Evolutionary conservation across 2,797 vertebrate species (phyloP).

Genomic region (Chromobotia macracanthus): DNA sequence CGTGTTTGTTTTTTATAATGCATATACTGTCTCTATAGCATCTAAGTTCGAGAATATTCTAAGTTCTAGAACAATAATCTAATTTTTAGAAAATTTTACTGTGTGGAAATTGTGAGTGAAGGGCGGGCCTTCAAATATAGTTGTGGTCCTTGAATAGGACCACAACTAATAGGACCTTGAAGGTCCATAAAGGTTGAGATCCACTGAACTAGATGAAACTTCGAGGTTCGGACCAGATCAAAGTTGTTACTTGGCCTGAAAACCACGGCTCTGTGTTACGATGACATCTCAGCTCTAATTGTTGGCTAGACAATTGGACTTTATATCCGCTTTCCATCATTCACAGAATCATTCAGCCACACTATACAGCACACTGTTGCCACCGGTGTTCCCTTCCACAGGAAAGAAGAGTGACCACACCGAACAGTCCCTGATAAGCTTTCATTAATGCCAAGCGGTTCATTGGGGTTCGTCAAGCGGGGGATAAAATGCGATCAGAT

Average conservation of each 20-base stretch:
- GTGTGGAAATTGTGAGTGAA: no score
- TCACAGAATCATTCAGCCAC: constrained; percentile 39
- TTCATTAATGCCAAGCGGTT: constrained; percentile 58
- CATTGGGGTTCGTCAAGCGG: constrained; percentile 49
- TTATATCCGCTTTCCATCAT: constrained; percentile 39
- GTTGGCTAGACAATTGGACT: constrained; percentile 38
- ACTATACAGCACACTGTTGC: constrained; percentile 29
- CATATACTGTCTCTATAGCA: no score
- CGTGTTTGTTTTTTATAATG: no score
- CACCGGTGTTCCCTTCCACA: not conserved
- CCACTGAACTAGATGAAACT: not conserved
- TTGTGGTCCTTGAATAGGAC: no score
- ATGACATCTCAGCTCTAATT: constrained; percentile 51
- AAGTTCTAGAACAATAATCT: no score
- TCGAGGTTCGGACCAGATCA: not conserved
- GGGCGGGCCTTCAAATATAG: no score
- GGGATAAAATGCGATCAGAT: constrained; percentile 59
- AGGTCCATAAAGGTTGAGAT: no score
- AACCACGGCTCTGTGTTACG: constrained; percentile 14
- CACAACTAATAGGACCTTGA: no score
- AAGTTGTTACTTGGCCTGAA: not conserved
- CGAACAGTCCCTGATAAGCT: constrained; percentile 29
- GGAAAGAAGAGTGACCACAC: constrained; percentile 26
- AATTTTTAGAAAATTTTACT: no score
- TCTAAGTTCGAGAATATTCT: no score